Evolutionary conservation across 2,888 invertebrate genomes (phyloP), one percentile per base, ranked within the genome.

Genomic region (Spilarctia lutea): DNA sequence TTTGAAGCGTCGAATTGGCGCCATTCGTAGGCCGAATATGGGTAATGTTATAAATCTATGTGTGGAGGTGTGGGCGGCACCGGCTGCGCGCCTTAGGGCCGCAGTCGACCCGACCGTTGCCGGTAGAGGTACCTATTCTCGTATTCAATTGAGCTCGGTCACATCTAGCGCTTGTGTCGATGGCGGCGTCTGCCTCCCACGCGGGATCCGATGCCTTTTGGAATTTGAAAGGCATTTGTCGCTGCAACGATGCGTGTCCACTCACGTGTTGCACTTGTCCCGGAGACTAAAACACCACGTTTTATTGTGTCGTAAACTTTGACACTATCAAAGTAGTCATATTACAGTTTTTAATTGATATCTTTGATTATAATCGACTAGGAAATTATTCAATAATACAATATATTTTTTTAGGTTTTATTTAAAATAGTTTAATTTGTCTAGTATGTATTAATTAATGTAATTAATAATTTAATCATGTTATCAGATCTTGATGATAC

Each of bases 191-290:
- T 88, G 88, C 90, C 92, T 85, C 95, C 94, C 93, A 94, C 95
- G 91, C 93, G 85, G 79, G 79, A 76, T 83, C 82, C 83, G 85
- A 88, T 85, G 85, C 86, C 90, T 91, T 91, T 93, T 88, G 95
- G 95, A 94, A 95, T 95, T 95, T 89, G 94, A 95, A 95, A 94
- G 95, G 94, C 91, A 95, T 95, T 92, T 91, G 94, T 93, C 92
- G 92, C 87, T 88, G 90, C 89, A 81, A 86, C 90, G 88, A 87
- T 86, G 86, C 88, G 89, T 90, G 89, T 89, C 89, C 88, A 86
- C 87, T 87, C 87, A 83, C 89, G 86, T 88, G 89, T 88, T 89
- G 90, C 90, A 91, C 87, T 89, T 91, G 91, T 89, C 87, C 86
- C 87, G 86, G 85, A 84, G 84, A 87, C 89, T 90, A 89, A 87